Evolutionary conservation across 1,140 invertebrate species (phyloP), one percentile per base, ranked within the genome.

Genomic region (Bicyclus anynana): DNA sequence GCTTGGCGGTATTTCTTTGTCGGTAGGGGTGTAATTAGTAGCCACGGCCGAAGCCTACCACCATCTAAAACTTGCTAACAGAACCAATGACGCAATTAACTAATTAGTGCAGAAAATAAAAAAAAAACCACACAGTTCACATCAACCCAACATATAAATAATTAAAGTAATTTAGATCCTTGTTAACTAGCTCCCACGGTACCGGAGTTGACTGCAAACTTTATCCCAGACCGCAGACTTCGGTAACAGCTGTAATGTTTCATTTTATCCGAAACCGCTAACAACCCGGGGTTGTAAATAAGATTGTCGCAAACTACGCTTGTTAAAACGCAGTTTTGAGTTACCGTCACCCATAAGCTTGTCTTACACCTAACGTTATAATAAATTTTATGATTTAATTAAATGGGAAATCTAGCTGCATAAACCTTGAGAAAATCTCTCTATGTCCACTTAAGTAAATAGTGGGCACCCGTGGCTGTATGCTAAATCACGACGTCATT

Each of bases 101-200:
- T 23, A 20, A 40, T 78, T 78, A 73, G 69, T 73, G 76, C 74
- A 80, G 66, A 62, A 55, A 54, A 62, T 67, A 68, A 67, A 72
- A 78, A 65, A 64, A 74, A 67, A 77, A 73, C 72, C 72, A 59
- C 74, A 74, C 17, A 6, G 37, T 13, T 40, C 37, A 40, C 29
- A 49, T 53, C 16, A n/a, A 5, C 40, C 12, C 42, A 29, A 14
- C 35, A 37, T 26, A 23, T n/a, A 53, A 46, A 46, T 44, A 47
- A 26, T 47, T 1, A 47, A 47, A 35, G n/a, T n/a, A 48, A 48
- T 37, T 48, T 48, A 55, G 44, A 13, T 40, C 35, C 35, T 40
- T 17, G 35, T 33, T 40, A 40, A 40, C 13, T 14, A 40, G 37
- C 5, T 51, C 33, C 29, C 49, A 51, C 49, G 49, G 49, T 27